A percentile compares a stretch with the other conserved stretches of the same genome.
Evolutionary conservation across 2,113 vertebrate genomes (phyloP).

Genomic region (Xiphophorus maculatus): DNA sequence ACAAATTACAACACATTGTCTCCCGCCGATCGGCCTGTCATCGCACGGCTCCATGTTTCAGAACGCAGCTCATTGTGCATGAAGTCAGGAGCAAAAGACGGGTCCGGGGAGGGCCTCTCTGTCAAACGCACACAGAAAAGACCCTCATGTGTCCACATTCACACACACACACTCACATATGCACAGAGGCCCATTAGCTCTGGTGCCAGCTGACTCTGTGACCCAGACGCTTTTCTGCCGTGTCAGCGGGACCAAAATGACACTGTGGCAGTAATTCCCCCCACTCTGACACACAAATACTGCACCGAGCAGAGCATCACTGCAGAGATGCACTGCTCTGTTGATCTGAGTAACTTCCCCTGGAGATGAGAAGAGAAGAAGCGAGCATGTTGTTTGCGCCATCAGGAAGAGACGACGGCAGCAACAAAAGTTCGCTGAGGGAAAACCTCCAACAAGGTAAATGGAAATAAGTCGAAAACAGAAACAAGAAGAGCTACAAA

Average conservation of each 20-base stretch:
- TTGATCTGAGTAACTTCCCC: conserved; percentile 43
- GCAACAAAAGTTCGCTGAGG: conserved; percentile 18
- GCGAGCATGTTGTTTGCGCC: conserved; percentile 21
- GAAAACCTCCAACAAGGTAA: not conserved
- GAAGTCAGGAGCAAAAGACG: conserved; percentile 44
- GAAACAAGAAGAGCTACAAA: not conserved
- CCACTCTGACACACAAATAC: conserved; percentile 23
- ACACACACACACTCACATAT: conserved; percentile 49
- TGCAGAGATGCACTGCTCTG: conserved; percentile 42
- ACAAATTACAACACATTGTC: conserved; percentile 85
- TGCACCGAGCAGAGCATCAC: conserved; percentile 26
- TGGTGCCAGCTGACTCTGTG: conserved; percentile 85
- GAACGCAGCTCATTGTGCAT: conserved; percentile 66
- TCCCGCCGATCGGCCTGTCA: conserved; percentile 82
- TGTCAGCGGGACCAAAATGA: conserved; percentile 78
- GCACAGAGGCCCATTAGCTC: conserved; percentile 73
- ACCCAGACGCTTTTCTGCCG: conserved; percentile 82
- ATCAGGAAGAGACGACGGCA: not conserved
- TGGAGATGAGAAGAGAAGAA: conserved; percentile 31
- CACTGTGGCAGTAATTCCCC: conserved; percentile 61
- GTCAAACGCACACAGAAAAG: conserved; percentile 18
- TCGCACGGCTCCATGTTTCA: conserved; percentile 79
- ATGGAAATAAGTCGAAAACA: not conserved
- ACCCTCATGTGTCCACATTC: conserved; percentile 31
- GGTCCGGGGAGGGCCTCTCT: conserved; percentile 33